phyloP scores from a whole-genome alignment of 2,797 vertebrate species.

The Choloepus didactylus region DNA sequence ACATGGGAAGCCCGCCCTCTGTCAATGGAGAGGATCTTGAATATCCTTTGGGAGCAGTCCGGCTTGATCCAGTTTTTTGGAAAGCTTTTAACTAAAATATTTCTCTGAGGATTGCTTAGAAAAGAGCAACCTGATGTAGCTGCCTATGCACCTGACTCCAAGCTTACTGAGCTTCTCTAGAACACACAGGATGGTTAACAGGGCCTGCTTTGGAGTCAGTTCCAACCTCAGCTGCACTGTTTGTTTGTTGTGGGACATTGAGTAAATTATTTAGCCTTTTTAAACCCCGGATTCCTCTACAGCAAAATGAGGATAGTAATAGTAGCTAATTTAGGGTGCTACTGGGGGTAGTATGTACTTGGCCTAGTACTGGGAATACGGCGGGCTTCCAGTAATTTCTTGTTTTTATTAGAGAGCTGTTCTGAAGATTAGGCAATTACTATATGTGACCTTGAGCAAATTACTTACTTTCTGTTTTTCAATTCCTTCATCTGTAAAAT shows the following conservation, averaged over 20 bases:
- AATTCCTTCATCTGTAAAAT: slow-evolving; percentile 21
- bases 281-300: not conserved
- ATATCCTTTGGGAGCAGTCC: not conserved
- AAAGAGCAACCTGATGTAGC: not conserved
- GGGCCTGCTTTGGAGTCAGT: not conserved
- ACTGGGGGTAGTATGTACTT: accelerated
- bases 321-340: not conserved
- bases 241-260: not conserved
- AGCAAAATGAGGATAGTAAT: not conserved
- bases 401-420: not conserved
- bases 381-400: not conserved
- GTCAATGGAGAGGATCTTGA: not conserved
- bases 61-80: not conserved
- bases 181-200: not conserved
- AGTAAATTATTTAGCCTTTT: not conserved
- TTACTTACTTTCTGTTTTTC: not conserved
- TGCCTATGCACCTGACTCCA: not conserved
- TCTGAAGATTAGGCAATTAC: not conserved
- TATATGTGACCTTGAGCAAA: not conserved
- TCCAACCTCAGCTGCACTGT: not conserved
- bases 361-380: not conserved
- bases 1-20: not conserved
- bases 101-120: not conserved
- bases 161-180: not conserved
- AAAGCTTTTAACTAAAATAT: not conserved